Evolutionary conservation across 2,888 invertebrate species (phyloP).

Genomic region (Pandemis corylana): DNA sequence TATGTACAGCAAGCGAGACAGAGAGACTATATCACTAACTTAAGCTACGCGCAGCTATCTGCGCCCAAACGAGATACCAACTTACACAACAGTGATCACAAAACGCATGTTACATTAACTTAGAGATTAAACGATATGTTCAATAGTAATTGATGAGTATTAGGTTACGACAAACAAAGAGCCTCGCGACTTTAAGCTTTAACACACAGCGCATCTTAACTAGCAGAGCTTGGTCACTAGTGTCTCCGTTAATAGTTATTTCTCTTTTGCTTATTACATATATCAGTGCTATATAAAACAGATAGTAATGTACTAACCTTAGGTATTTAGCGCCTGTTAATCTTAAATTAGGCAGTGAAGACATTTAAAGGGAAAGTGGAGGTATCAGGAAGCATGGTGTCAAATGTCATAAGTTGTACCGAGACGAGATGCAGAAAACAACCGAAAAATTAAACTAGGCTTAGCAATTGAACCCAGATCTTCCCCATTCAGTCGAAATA

Average conservation of each 20-base stretch:
- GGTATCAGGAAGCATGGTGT: conserved; percentile 16
- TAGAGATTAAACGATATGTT: conserved; percentile 73
- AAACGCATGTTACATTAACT: conserved; percentile 68
- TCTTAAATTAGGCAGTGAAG: conserved; percentile 10
- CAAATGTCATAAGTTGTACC: background rate
- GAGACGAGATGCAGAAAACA: background rate
- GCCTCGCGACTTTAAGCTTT: conserved; percentile 64
- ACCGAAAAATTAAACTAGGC: no score
- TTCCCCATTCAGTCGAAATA: no score
- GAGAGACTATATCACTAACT: conserved; percentile 62
- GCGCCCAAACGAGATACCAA: conserved; percentile 64
- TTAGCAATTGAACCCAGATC: no score
- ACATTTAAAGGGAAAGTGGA: background rate
- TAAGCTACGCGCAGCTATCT: conserved; percentile 57
- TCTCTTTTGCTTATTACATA: conserved; percentile 30
- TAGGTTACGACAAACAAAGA: conserved; percentile 63
- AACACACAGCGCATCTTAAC: conserved; percentile 77
- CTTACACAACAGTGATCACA: conserved; percentile 71
- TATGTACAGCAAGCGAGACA: conserved; percentile 69
- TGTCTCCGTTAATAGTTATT: conserved; percentile 48
- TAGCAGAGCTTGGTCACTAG: conserved; percentile 78
- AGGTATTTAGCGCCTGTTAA: conserved; percentile 25
- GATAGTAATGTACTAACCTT: conserved; percentile 15
- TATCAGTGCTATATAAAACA: conserved; percentile 18
- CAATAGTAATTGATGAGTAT: conserved; percentile 77